Evolutionary conservation across 2,113 vertebrate genomes (phyloP).

Genomic region (Hippocampus guttulatus): DNA sequence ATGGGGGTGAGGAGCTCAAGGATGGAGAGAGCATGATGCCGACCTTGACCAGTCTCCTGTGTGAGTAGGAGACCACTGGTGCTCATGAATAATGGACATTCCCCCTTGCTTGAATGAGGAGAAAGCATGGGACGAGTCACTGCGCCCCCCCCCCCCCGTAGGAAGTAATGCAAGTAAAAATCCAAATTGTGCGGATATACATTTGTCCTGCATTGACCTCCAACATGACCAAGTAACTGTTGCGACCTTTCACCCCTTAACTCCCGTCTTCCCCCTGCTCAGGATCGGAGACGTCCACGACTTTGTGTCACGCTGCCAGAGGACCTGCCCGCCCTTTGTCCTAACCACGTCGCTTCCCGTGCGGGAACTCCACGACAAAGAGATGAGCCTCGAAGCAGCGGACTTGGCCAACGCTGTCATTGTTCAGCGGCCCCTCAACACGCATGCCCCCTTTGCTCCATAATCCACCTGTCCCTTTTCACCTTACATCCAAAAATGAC

Average conservation of each 20-base stretch:
- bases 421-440: conserved; percentile 81
- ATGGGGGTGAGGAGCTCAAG: conserved; percentile 52
- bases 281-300: conserved; percentile 86
- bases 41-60: conserved; percentile 29
- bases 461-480: not conserved
- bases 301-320: conserved; percentile 82
- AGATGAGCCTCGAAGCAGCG: conserved; percentile 81
- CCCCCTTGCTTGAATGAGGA: conserved; percentile 10
- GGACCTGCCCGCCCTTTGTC: conserved; percentile 74
- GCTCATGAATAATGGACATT: conserved; percentile 54
- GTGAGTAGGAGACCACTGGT: conserved; percentile 21
- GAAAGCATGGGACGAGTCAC: not conserved
- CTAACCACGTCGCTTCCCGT: conserved; percentile 84
- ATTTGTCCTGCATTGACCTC: not conserved
- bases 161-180: not conserved
- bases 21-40: conserved; percentile 37
- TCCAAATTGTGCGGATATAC: not conserved
- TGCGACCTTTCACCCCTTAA: not conserved
- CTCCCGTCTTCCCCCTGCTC: not conserved
- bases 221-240: not conserved
- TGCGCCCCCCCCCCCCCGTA: not conserved
- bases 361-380: conserved; percentile 74
- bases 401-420: conserved; percentile 84
- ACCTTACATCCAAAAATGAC: not conserved
- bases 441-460: conserved; percentile 68